These are phyloP conservation scores for Allolobophora icterica DNA, from an alignment of 2,888 invertebrate genomes.

Conservation along the genomic window DNA sequence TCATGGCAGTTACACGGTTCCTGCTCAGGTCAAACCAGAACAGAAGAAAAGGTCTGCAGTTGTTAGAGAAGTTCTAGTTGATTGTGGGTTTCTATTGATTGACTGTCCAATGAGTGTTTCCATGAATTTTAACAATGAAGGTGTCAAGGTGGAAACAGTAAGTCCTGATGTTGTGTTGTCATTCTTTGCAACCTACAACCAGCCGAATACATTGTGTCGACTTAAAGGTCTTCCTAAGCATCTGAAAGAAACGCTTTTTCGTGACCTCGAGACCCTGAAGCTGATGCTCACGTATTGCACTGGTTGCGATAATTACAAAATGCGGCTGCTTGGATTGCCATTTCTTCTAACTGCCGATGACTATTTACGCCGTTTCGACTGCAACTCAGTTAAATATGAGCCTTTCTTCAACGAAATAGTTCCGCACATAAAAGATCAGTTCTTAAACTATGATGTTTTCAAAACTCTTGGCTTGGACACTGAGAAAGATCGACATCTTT, in stretches of 20 bases:
- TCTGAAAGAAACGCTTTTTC: constrained; percentile 44
- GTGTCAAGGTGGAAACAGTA: constrained; percentile 43
- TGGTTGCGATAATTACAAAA: constrained; percentile 36
- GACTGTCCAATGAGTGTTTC: constrained; percentile 40
- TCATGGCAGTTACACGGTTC: constrained; percentile 28
- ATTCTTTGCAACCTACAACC: constrained; percentile 44
- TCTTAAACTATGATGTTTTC: constrained; percentile 44
- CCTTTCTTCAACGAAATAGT: constrained; percentile 46
- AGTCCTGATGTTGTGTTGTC: constrained; percentile 46
- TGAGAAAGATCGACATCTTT: constrained; percentile 35
- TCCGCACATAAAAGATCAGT: constrained; percentile 44
- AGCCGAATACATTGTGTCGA: constrained; percentile 41
- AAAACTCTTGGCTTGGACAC: constrained; percentile 38
- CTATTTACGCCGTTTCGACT: constrained; percentile 45
- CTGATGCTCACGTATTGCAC: constrained; percentile 46
- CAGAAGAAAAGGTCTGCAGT: constrained; percentile 40
- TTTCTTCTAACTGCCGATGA: constrained; percentile 48
- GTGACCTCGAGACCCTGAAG: constrained; percentile 36
- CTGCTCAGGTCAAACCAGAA: constrained; percentile 26
- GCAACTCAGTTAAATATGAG: constrained; percentile 44
- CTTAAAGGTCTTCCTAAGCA: constrained; percentile 43
- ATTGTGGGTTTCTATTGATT: constrained; percentile 47
- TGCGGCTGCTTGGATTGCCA: constrained; percentile 44
- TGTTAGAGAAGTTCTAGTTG: constrained; percentile 44
- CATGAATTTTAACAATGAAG: constrained; percentile 40